Evolutionary conservation across 1,140 invertebrate genomes (phyloP).

Genomic region (Leptinotarsa undecemlineata): DNA sequence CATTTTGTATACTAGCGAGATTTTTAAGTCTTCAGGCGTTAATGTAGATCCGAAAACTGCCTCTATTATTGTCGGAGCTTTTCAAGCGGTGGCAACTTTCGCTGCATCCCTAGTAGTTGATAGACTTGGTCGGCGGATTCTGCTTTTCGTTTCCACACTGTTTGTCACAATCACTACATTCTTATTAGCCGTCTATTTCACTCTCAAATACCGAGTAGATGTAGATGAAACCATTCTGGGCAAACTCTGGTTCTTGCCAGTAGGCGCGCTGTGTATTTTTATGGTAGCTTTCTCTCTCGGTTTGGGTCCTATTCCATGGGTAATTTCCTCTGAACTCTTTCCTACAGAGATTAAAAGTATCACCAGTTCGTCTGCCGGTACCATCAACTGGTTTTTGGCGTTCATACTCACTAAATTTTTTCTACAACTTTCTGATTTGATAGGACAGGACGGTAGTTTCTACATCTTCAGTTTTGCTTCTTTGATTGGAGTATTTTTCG

Average conservation of each 20-base stretch:
- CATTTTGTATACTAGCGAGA: constrained; percentile 73
- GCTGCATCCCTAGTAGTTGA: constrained; percentile 75
- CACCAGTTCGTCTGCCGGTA: constrained; percentile 72
- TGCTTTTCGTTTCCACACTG: constrained; percentile 69
- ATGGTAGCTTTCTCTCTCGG: constrained; percentile 78
- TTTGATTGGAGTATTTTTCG: constrained; percentile 65
- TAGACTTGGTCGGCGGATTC: constrained; percentile 69
- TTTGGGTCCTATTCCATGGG: constrained; percentile 80
- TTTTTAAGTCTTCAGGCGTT: constrained; percentile 64
- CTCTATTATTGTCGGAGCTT: constrained; percentile 73
- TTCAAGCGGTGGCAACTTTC: constrained; percentile 76
- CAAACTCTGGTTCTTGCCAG: constrained; percentile 65
- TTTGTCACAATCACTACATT: constrained; percentile 68
- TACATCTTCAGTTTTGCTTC: constrained; percentile 67
- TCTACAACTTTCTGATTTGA: constrained; percentile 53
- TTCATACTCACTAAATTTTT: constrained; percentile 82
- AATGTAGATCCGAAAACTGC: constrained; percentile 60
- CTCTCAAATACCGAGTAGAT: constrained; percentile 57
- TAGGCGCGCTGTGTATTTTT: constrained; percentile 74
- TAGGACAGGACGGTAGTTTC: constrained; percentile 64
- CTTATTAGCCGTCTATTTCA: constrained; percentile 68
- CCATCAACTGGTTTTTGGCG: constrained; percentile 78
- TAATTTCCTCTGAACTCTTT: constrained; percentile 77
- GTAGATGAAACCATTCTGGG: constrained; percentile 29
- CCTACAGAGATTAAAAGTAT: constrained; percentile 76